Conservation (phyloP, 2,113 vertebrate species). For the Theristicus caerulescens region DNA sequence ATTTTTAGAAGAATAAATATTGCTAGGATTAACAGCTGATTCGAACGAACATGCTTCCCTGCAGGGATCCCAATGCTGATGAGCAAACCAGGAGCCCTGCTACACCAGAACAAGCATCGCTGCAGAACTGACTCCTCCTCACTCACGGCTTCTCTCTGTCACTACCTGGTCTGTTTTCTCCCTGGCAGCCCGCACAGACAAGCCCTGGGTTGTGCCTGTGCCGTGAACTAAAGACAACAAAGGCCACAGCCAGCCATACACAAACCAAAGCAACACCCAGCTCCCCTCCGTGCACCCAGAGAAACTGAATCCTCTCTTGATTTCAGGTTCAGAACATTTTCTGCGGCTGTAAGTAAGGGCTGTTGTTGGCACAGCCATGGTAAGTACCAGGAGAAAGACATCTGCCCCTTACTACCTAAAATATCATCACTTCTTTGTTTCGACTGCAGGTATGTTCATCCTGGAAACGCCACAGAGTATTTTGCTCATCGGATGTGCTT, state of each 20-base stretch:
- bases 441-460: background rate
- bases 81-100: background rate
- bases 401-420: background rate
- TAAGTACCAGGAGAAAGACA: background rate
- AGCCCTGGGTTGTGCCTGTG: background rate
- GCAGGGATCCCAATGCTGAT: background rate
- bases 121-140: background rate
- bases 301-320: background rate
- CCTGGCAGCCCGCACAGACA: background rate
- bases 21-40: background rate
- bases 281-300: background rate
- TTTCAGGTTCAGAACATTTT: background rate
- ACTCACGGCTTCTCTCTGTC: background rate
- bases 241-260: background rate
- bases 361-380: background rate
- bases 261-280: background rate
- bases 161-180: background rate
- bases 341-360: background rate
- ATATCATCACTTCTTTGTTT: background rate
- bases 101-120: background rate
- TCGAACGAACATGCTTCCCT: background rate
- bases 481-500: background rate
- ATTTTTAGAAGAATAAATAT: constrained; percentile 1
- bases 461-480: background rate
- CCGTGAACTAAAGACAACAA: background rate